Percentiles rank a stretch among this genome's conserved stretches.
These are phyloP conservation scores for Pangasius djambal DNA, from an alignment of 2,797 vertebrate species.

Conservation along the genomic window DNA sequence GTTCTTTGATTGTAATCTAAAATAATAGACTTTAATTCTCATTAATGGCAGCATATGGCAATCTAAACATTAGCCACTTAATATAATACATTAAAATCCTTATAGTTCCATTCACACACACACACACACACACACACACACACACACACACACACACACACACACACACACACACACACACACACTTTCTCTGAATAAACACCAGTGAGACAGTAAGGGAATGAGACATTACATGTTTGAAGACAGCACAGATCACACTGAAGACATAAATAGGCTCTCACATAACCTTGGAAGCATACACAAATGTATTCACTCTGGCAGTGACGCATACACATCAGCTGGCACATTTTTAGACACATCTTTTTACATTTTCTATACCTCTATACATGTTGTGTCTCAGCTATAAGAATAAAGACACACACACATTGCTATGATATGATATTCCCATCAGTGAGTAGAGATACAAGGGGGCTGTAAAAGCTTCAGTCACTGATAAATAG, in stretches of 20 bases:
- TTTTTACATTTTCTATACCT: neutral
- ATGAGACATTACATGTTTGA: neutral
- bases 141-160: neutral
- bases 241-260: neutral
- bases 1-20: neutral
- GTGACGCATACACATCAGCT: neutral
- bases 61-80: too few species aligned
- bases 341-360: neutral
- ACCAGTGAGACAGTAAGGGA: neutral
- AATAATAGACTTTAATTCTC: neutral
- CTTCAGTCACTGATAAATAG: slow-evolving; percentile 60
- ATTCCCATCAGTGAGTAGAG: slow-evolving; percentile 53
- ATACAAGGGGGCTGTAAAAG: slow-evolving; percentile 52
- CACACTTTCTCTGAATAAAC: neutral
- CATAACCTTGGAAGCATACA: neutral
- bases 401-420: neutral
- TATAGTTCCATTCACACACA: neutral
- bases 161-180: neutral
- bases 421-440: slow-evolving; percentile 16
- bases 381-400: neutral
- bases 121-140: too few species aligned
- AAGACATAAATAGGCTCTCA: neutral
- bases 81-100: neutral
- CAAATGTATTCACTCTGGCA: neutral
- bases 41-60: neutral